Evolutionary conservation across 2,797 vertebrate genomes (phyloP).

Genomic region (Lacerta bilineata): DNA sequence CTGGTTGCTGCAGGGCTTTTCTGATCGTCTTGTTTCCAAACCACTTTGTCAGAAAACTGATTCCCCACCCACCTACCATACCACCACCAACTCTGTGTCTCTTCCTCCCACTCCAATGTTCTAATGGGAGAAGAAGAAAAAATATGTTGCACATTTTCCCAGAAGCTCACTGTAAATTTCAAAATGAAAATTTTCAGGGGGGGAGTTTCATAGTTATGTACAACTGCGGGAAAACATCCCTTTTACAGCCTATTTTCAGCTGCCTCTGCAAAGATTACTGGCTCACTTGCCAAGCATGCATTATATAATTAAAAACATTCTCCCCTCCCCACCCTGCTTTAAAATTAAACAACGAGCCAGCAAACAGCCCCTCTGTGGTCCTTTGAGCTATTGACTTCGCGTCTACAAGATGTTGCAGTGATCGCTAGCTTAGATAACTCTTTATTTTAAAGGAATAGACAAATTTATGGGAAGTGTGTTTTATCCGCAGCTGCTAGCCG

Average conservation of each 20-base stretch:
- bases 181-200: slow-evolving; percentile 6
- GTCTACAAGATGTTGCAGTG: not conserved
- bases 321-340: not conserved
- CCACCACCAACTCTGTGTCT: not conserved
- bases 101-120: not conserved
- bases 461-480: not conserved
- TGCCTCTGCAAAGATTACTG: slow-evolving; percentile 6
- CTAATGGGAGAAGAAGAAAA: not conserved
- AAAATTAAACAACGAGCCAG: not conserved
- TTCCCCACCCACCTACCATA: not conserved
- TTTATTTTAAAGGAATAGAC: not conserved
- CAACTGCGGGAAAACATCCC: slow-evolving; percentile 14
- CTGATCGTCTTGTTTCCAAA: not conserved
- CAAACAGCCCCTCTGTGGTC: not conserved
- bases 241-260: slow-evolving; percentile 24
- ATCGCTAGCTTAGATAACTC: too few species aligned
- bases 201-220: slow-evolving; percentile 12
- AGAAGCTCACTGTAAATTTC: slow-evolving; percentile 29
- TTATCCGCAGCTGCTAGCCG: not conserved
- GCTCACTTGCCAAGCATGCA: not conserved
- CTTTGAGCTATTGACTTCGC: too few species aligned
- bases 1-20: not conserved
- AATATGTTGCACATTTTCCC: not conserved
- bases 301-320: slow-evolving; percentile 12
- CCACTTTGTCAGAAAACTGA: too few species aligned